Evolutionary conservation across 2,888 invertebrate species (phyloP).

Genomic region (Orthosia cruda): DNA sequence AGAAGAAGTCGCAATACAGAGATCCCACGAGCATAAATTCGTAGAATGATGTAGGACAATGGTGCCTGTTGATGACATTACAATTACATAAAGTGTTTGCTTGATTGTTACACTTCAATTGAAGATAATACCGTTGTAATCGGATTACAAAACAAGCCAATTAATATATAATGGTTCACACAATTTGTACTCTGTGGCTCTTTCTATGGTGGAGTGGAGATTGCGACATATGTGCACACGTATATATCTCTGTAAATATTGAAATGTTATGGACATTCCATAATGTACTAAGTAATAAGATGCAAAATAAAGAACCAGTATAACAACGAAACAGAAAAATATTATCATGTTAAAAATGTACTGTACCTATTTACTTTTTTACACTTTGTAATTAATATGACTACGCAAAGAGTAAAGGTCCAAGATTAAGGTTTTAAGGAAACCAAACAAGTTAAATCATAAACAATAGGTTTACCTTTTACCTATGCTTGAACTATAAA

Average conservation of each 20-base stretch:
- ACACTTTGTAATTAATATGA: background rate
- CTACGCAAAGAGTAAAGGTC: background rate
- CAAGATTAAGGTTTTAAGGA: conserved; percentile 25
- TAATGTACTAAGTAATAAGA: too few species aligned
- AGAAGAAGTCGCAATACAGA: too few species aligned
- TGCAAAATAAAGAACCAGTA: too few species aligned
- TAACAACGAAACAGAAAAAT: background rate
- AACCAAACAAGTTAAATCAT: background rate
- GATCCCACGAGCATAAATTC: background rate
- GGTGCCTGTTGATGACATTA: background rate
- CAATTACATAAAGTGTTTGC: conserved; percentile 20
- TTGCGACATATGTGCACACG: background rate
- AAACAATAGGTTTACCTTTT: conserved; percentile 10
- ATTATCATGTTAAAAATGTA: background rate
- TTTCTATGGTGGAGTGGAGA: too few species aligned
- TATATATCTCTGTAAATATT: too few species aligned
- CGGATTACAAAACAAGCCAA: conserved; percentile 39
- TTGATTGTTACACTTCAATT: conserved; percentile 27
- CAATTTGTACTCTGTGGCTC: background rate
- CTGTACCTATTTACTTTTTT: background rate
- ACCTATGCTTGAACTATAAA: background rate
- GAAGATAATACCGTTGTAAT: conserved; percentile 27
- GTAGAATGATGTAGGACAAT: background rate
- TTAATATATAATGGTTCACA: conserved; percentile 21
- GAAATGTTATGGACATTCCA: too few species aligned